Base-by-base conservation (phyloP, 1,140 invertebrate species). In the Parasteatoda tepidariorum region DNA sequence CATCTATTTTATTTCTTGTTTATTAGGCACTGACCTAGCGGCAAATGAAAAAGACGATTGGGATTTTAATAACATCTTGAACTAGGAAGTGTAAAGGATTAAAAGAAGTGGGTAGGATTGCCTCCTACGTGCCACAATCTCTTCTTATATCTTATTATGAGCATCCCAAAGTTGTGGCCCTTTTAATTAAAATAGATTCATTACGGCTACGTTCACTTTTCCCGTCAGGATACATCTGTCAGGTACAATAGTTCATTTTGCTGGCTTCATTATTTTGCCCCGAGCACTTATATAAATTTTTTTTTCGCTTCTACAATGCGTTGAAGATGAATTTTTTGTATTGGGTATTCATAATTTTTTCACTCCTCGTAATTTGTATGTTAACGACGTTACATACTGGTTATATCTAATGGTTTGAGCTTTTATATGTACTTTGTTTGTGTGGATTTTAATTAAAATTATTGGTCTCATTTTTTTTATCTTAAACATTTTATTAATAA, bases 151-250 rank as follows among this genome's bases (percentile, higher is more conserved):
- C 74, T 76, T 76, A 76, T 76, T 66, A 76, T 59, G 74, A 76
- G 61, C 59, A 24, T 57, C 34, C 57, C 64, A 67, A 30, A 61
- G 61, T 55, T 54, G 59, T 66, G 75, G 75, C 64, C 30, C 48
- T 34, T 57, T 79, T 79, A 79, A 79, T 79, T 79, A 79, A 75
- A 79, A 79, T 79, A 26, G 75, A 79, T 68, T 79, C 75, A 67
- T 79, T 79, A 79, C 41, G 15, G 33, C 26, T n/a, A 33, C 55
- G 75, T 57, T 79, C 57, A 79, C 64, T 78, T 78, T 78, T n/a
- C 74, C 24, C 74, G 61, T 64, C 33, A 55, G 64, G 57, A 79
- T 79, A 57, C 38, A 67, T 64, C 18, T 68, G 62, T 79, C 64
- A 79, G 62, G 38, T 34, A 79, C 62, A 79, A 79, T 68, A 68